Evolutionary conservation across 2,888 invertebrate genomes (phyloP), one percentile per base, ranked within the genome.

Genomic region (Artemia sinica): DNA sequence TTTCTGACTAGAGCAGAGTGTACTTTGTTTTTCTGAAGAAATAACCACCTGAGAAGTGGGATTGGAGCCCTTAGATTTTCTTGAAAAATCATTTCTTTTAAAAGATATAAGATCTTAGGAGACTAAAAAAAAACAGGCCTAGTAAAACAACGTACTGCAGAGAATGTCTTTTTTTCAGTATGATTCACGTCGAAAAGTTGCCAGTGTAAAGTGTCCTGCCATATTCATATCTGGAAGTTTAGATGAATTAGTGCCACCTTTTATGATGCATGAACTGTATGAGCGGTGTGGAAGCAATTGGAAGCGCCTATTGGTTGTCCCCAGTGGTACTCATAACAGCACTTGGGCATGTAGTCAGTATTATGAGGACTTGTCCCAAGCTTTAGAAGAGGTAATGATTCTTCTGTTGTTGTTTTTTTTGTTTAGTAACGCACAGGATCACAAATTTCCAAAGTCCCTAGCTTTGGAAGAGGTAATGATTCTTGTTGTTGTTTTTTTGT

Each of bases 331-430:
- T 0, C 95, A 96, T 78, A 94, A 95, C 75, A 93, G 95, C 77
- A 95, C 94, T 0, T 95, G 94, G 94, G 87, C 87, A 71, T 85
- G 88, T 74, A 84, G 86, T 71, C 89, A 89, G 72, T 95, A 91
- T 73, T 79, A 78, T 72, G 74, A 76, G 70, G 74, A 77, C 41
- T 74, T 80, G 66, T 74, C 75, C 67, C 73, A 75, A 51, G 81
- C 80, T 74, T 73, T 80, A 28, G 73, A 75, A 66, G 77, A 79
- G 75, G 79, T 79, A 73, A 72, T n/a, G n/a, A 18, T 58, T 58
- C 10, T 8, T n/a, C 63, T 41, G 41, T 41, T 41, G 41, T 41
- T 41, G 1, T 41, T 6, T 41, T 6, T 41, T 0, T 41, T 41
- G 41, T 5, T 41, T 41, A 41, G 41, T 41, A 41, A 41, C 18